Evolutionary conservation across 2,113 vertebrate genomes (phyloP), one percentile per base, ranked within the genome.

Genomic region (Cololabis saira): DNA sequence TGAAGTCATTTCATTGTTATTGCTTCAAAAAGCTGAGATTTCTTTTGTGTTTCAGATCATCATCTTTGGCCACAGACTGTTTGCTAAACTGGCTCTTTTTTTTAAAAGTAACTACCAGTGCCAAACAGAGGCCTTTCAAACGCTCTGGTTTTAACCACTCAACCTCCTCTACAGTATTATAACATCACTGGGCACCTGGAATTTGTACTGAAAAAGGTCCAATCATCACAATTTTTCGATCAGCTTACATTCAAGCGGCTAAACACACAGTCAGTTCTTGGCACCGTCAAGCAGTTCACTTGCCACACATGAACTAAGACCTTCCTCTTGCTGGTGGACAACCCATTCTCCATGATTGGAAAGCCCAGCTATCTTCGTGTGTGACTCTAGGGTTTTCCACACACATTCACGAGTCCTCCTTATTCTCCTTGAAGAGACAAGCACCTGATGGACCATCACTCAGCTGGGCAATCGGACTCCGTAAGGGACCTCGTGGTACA

Each of bases 1-100:
- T 78, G 76, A 72, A 74, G 64, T 67, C 16, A 73, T 71, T 72
- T 79, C 14, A 65, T 69, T 63, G 78, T 91, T 93, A 93, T 93
- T 93, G 92, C 92, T 92, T 73, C 53, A 81, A 79, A 67, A 86
- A 86, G 65, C 63, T 67, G 71, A 64, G 74, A 81, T 71, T 65
- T 73, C 67, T 76, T n/a, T 33, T 53, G 48, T 77, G 57, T 30
- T 67, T 61, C 41, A 0, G 13, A 43, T 63, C 48, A 44, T 37
- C 21, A 78, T 84, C 78, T 83, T 75, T 80, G 83, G 76, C 76
- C 81, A 66, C 44, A 54, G 81, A 65, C 70, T 81, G 66, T 15
- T 70, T 81, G 70, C 68, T 70, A 63, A 81, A 56, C 62, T 41
- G 74, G 47, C 62, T 15, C 55, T 61, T 63, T 55, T 65, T 61